Conservation (phyloP, 2,113 vertebrate genomes). For the Microcebus lehilahytsara region DNA sequence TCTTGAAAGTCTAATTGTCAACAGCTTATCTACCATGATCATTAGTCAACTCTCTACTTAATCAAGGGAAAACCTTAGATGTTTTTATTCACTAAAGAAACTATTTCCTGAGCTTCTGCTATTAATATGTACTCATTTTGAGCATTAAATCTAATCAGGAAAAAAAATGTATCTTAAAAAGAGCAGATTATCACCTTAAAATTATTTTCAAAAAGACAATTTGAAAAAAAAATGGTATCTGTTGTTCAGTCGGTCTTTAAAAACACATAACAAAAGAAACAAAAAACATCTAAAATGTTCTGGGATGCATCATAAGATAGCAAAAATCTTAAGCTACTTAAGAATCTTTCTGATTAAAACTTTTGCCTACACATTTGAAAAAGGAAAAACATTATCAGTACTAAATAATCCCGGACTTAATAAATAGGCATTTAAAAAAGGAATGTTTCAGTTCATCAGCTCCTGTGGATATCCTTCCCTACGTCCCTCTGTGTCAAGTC, state of each 20-base stretch:
- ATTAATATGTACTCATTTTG: background rate
- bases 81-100: background rate
- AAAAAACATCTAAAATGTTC: background rate
- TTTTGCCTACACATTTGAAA: background rate
- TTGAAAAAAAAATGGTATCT: background rate
- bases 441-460: background rate
- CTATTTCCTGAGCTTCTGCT: background rate
- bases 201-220: background rate
- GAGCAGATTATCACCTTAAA: background rate
- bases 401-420: background rate
- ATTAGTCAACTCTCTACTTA: background rate
- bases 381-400: background rate
- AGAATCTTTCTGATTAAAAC: background rate
- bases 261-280: background rate
- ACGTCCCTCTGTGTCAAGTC: rapidly evolving
- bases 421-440: background rate
- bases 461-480: background rate
- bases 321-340: background rate
- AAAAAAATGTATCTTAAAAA: background rate
- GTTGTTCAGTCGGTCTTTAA: background rate
- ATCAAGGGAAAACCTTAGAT: background rate
- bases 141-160: background rate
- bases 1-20: background rate
- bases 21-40: background rate
- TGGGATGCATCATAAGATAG: background rate